Evolutionary conservation across 2,113 vertebrate genomes (phyloP).

Genomic region (Capreolus pygargus): DNA sequence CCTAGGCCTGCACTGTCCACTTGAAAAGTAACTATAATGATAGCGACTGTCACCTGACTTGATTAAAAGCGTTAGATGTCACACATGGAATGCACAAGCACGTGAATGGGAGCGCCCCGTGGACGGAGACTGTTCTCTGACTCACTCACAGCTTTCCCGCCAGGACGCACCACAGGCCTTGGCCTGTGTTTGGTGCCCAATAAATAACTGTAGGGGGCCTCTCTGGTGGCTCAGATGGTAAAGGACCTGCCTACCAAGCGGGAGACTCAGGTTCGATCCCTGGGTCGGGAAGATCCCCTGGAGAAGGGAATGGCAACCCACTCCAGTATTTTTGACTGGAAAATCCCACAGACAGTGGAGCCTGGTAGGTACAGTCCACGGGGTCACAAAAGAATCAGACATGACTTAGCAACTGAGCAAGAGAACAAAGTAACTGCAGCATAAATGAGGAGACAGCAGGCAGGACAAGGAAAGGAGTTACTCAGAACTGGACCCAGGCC

Average conservation of each 20-base stretch:
- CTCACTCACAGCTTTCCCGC: neutral
- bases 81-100: rapidly evolving
- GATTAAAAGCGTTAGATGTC: neutral
- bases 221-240: neutral
- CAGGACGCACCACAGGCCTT: too few relatives aligned
- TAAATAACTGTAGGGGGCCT: neutral
- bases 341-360: neutral
- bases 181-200: neutral
- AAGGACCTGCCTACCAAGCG: neutral
- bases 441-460: rapidly evolving
- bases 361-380: neutral
- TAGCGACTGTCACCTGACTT: neutral
- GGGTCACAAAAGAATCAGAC: neutral
- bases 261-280: neutral
- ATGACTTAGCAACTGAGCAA: neutral
- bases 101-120: rapidly evolving
- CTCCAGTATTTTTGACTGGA: neutral
- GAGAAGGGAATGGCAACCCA: neutral
- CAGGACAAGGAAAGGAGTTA: neutral
- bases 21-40: neutral
- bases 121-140: neutral
- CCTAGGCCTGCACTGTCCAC: too few relatives aligned
- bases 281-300: neutral
- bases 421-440: neutral
- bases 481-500: neutral